Percentiles rank a stretch among this genome's conserved stretches.
These are phyloP conservation scores for Ochotona curzoniae DNA, from an alignment of 2,113 vertebrate genomes.

Conservation along the genomic window DNA sequence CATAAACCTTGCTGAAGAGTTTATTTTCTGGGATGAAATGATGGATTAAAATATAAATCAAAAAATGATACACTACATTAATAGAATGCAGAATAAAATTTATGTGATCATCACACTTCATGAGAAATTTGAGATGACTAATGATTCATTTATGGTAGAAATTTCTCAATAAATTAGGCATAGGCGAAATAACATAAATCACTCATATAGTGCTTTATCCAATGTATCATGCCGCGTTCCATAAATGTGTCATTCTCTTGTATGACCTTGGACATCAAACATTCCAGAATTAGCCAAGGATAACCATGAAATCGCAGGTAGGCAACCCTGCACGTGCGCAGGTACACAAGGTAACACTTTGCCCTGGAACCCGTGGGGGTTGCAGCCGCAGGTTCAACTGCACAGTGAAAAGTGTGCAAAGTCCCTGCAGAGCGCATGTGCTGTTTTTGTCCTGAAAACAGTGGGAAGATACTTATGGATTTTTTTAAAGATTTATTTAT, in stretches of 20 bases:
- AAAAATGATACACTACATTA: not conserved
- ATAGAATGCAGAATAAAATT: not conserved
- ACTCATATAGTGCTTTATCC: not conserved
- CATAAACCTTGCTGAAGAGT: not conserved
- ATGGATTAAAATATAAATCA: not conserved
- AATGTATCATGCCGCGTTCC: not conserved
- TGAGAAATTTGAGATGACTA: not conserved
- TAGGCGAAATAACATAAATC: not conserved
- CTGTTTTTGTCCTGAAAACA: not conserved
- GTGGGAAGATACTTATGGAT: not conserved
- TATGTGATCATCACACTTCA: not conserved
- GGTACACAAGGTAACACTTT: not conserved
- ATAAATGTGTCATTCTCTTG: not conserved
- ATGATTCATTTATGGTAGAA: not conserved
- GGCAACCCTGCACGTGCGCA: fast-evolving
- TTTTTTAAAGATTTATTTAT: not conserved
- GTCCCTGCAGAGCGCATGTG: too few species aligned
- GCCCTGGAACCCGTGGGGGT: fast-evolving
- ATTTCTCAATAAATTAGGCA: not conserved
- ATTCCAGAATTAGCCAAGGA: not conserved
- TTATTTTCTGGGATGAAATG: not conserved
- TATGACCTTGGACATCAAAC: not conserved
- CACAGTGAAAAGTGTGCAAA: too few species aligned
- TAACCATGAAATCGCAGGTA: too few species aligned
- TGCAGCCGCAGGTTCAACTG: too few species aligned